Conservation (phyloP, 2,797 vertebrate genomes). For the Chelon labrosus region DNA sequence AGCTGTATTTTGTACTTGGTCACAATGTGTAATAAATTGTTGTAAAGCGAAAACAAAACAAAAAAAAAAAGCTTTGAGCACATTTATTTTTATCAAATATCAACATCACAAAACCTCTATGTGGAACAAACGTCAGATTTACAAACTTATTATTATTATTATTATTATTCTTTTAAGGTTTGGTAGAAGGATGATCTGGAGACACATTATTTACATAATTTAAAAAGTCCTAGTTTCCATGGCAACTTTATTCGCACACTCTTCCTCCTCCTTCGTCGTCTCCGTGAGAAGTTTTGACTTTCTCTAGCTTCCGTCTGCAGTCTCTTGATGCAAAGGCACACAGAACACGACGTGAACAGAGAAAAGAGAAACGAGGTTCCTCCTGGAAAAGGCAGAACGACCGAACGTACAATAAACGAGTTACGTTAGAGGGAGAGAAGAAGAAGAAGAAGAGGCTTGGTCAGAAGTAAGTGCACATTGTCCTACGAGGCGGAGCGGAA, state of each 20-base stretch:
- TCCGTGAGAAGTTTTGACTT: slow-evolving; percentile 45
- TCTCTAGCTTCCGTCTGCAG: slow-evolving; percentile 55
- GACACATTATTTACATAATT: slow-evolving; percentile 71
- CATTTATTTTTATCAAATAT: slow-evolving; percentile 72
- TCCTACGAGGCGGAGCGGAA: slow-evolving; percentile 32
- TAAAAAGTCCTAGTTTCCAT: slow-evolving; percentile 72
- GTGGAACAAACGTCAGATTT: slow-evolving; percentile 59
- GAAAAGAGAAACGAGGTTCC: slow-evolving; percentile 21
- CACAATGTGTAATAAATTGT: slow-evolving; percentile 88
- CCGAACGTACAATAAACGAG: slow-evolving; percentile 40
- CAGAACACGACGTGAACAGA: slow-evolving; percentile 55
- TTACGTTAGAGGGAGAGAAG: slow-evolving; percentile 46
- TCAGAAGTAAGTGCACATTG: slow-evolving; percentile 65
- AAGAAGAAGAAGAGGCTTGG: slow-evolving; percentile 38
- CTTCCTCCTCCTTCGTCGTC: not conserved
- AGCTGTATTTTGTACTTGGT: slow-evolving; percentile 89
- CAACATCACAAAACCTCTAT: slow-evolving; percentile 65
- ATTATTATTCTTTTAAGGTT: slow-evolving; percentile 31
- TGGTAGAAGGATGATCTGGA: slow-evolving; percentile 36
- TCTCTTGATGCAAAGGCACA: slow-evolving; percentile 60
- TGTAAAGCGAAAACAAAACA: slow-evolving; percentile 74
- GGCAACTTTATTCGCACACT: slow-evolving; percentile 50
- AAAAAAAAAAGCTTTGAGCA: slow-evolving; percentile 34
- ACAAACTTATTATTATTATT: slow-evolving; percentile 55
- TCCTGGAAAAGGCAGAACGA: slow-evolving; percentile 29